Percentiles rank a stretch among this genome's conserved stretches.
phyloP scores from a whole-genome alignment of 92 coral and sea anemone species.

The Desmophyllum pertusum region DNA sequence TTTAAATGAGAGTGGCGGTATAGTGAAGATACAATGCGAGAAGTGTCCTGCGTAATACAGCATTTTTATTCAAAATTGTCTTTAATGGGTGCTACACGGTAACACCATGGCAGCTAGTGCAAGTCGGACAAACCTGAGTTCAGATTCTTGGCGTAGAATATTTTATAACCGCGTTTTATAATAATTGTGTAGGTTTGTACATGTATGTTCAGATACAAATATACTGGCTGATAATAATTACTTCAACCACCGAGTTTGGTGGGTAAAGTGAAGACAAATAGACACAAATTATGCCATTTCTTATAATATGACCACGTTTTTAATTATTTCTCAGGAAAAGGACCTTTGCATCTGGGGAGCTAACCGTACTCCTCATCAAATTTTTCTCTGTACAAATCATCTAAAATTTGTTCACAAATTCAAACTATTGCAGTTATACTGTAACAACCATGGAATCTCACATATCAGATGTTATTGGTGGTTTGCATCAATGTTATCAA shows the following conservation, averaged over 20 bases:
- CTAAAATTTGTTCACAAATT: too few relatives aligned
- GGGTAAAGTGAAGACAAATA: background rate
- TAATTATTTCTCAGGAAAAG: background rate
- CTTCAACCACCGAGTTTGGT: background rate
- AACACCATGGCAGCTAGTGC: background rate
- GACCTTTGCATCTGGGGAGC: background rate
- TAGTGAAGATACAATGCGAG: constrained; percentile 35
- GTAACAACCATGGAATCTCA: background rate
- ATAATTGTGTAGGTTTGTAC: background rate
- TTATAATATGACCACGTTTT: background rate
- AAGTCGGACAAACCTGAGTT: background rate
- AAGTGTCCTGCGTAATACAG: constrained; percentile 49
- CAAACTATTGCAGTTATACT: too few relatives aligned
- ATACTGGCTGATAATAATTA: background rate
- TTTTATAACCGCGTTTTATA: background rate
- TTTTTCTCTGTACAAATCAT: background rate
- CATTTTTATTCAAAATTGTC: too few relatives aligned
- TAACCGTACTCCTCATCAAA: background rate
- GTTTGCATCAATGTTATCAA: too few relatives aligned
- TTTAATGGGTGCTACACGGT: background rate
- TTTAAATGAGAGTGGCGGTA: constrained; percentile 4
- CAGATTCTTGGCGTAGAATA: background rate
- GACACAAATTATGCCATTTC: background rate
- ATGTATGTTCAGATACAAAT: background rate
- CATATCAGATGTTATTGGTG: background rate